Base-by-base conservation (phyloP, 2,113 vertebrate species). In the Progne subis region DNA sequence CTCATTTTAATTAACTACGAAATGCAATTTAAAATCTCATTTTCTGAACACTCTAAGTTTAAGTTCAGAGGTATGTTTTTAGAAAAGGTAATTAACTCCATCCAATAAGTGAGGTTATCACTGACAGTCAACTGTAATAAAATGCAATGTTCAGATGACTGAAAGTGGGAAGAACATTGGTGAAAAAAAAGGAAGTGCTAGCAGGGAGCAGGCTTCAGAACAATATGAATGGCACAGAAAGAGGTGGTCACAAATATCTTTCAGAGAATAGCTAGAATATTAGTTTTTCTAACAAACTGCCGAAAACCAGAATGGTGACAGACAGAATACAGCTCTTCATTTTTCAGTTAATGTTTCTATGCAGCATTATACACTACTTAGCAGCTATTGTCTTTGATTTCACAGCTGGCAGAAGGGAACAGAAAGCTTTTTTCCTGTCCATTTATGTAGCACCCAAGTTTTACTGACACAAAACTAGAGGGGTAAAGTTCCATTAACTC, bases 61-160 rank as follows among this genome's bases (percentile, higher is more conserved):
- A 59, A 91, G 52, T 90, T 91, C 86, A 88, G 69, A 88, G 32
- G 56, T 86, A 29, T 82, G 86, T 43, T 93, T 94, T 90, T 64
- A 86, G 93, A 83, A 86, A 95, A 86, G 88, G 88, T 94, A 96
- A 95, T 94, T 96, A 86, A 94, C 88, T 94, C 69, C 64, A 86
- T 64, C 56, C 72, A 91, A 12, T 93, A 93, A 87, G 76, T 43
- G 64, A 94, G 71, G 68, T 56, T 90, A 83, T 71, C 70, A 32
- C 79, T 90, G 71, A 91, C 52, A 93, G 72, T 76, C 76, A 83
- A 55, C 59, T 78, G 68, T 65, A 92, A 92, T 68, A 75, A 94
- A 96, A 86, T 1, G 2, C 25, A 46, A 68, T 34, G 23, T 64
- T 78, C 72, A 86, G 72, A 93, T 21, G 59, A 72, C 64, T 88